A percentile compares a stretch with the other conserved stretches of the same genome.
These are phyloP conservation scores for Acrossocheilus wenchowensis DNA, from an alignment of 2,797 vertebrate genomes.

Conservation along the genomic window DNA sequence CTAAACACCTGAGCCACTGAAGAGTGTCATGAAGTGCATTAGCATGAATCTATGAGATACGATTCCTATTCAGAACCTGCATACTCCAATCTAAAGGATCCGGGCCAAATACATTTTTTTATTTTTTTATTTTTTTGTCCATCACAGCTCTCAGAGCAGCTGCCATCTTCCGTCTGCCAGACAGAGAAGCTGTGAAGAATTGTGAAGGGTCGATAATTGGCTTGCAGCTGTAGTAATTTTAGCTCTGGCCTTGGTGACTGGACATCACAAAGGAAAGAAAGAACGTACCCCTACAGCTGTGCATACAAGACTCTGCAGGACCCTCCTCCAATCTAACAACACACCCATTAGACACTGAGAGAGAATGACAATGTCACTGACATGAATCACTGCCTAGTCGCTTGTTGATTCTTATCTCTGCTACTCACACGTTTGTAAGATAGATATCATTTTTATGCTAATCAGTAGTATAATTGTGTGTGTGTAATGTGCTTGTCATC, in stretches of 20 bases:
- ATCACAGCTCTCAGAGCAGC: conserved; percentile 42
- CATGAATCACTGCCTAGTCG: conserved; percentile 61
- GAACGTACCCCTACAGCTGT: conserved; percentile 76
- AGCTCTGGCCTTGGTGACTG: conserved; percentile 70
- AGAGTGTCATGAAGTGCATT: neutral
- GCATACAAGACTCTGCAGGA: conserved; percentile 75
- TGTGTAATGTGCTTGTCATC: neutral
- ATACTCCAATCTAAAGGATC: conserved; percentile 10
- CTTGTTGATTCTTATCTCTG: conserved; percentile 61
- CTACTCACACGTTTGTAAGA: conserved; percentile 20
- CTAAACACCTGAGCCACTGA: conserved; percentile 32
- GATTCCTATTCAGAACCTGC: conserved; percentile 13
- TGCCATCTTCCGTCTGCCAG: conserved; percentile 57
- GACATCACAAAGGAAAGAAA: conserved; percentile 70
- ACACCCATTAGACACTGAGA: conserved; percentile 55
- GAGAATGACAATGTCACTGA: conserved; percentile 57
- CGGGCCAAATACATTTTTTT: neutral
- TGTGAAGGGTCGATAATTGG: conserved; percentile 66
- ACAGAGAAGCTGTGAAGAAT: conserved; percentile 59
- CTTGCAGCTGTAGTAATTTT: conserved; percentile 75
- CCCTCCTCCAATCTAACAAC: conserved; percentile 72
- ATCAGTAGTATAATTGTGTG: neutral
- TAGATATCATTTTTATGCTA: conserved; percentile 47
- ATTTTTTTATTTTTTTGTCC: neutral
- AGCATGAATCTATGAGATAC: conserved; percentile 12